phyloP scores from a whole-genome alignment of 2,113 vertebrate species.

The Crotalus horridus region DNA sequence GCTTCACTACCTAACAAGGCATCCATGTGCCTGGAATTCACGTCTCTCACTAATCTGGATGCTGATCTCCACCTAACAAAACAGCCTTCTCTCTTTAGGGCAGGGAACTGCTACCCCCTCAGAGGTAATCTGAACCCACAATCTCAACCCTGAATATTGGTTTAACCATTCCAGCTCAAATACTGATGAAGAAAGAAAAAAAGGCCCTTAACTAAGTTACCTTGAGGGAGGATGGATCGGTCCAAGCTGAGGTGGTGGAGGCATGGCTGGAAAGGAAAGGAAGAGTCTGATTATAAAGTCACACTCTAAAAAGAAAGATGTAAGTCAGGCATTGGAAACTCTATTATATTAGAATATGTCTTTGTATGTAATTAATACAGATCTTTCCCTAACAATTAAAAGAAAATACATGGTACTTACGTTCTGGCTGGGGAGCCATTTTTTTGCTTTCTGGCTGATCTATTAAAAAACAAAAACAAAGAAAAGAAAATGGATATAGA shows the following conservation, averaged over 20 bases:
- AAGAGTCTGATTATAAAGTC: neutral
- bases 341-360: neutral
- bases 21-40: neutral
- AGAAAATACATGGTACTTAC: slow-evolving; percentile 65
- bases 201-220: slow-evolving; percentile 43
- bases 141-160: neutral
- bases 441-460: slow-evolving; percentile 93
- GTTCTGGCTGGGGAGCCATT: slow-evolving; percentile 85
- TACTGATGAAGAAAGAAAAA: neutral
- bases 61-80: neutral
- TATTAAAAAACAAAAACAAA: slow-evolving; percentile 57
- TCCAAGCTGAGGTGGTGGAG: slow-evolving; percentile 84
- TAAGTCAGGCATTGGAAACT: neutral
- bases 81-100: neutral
- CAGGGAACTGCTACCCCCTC: neutral
- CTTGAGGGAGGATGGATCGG: slow-evolving; percentile 79
- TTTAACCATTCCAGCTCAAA: neutral
- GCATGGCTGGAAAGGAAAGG: slow-evolving; percentile 65
- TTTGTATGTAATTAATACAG: neutral
- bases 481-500: neutral
- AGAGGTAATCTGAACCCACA: neutral
- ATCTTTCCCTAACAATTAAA: neutral
- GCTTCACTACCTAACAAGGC: neutral
- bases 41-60: neutral
- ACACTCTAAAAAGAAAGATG: neutral